These are phyloP conservation scores for Leptinotarsa texana DNA, from an alignment of 1,140 invertebrate species.

Conservation along the genomic window DNA sequence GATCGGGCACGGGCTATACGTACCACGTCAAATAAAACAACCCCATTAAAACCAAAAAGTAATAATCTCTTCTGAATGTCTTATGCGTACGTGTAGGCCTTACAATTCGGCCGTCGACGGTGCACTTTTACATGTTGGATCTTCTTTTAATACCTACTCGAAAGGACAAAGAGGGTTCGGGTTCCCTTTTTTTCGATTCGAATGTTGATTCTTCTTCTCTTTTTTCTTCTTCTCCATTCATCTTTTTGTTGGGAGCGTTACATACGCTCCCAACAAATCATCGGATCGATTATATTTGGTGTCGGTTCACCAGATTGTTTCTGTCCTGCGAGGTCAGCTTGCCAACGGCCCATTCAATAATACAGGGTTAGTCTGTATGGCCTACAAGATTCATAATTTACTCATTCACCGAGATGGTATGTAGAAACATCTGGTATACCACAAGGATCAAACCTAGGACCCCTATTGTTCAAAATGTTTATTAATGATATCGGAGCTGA, in stretches of 20 bases:
- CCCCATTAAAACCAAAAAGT: conserved; percentile 39
- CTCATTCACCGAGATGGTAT: no score
- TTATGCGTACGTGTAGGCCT: neutral
- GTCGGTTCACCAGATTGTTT: neutral
- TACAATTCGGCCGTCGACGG: neutral
- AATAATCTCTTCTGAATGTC: conserved; percentile 26
- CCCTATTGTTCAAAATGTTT: no score
- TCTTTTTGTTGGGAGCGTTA: neutral
- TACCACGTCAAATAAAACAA: conserved; percentile 43
- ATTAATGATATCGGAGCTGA: no score
- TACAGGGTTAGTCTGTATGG: no score
- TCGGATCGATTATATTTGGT: neutral
- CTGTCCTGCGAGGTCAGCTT: neutral
- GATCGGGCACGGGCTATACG: conserved; percentile 38
- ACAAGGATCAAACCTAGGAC: no score
- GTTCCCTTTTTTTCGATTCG: neutral
- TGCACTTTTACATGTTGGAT: conserved; percentile 6
- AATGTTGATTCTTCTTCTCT: neutral
- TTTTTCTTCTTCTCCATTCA: neutral
- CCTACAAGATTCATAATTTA: no score
- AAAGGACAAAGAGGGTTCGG: conserved; percentile 11
- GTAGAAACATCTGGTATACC: no score
- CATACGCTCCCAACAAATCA: neutral
- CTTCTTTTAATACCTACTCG: conserved; percentile 22
- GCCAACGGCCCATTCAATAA: no score